Conservation (phyloP, 2,113 vertebrate genomes). For the Gopherus evgoodei region DNA sequence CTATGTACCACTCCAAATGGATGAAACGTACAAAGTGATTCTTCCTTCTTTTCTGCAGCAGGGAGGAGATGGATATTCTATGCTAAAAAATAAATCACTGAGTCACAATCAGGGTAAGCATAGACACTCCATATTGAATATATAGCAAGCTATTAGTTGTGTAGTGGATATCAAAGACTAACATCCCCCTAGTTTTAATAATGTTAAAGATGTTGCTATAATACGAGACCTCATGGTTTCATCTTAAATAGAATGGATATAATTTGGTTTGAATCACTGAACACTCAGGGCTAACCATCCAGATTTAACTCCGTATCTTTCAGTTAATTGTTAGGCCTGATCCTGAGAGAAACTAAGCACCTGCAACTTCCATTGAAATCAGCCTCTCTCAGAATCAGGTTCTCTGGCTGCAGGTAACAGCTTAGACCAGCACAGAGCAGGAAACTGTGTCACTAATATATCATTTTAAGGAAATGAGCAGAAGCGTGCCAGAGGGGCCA, state of each 20-base stretch:
- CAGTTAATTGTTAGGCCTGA: background rate
- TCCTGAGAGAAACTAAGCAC: background rate
- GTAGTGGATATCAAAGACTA: background rate
- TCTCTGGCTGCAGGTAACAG: background rate
- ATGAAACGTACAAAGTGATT: conserved; percentile 82
- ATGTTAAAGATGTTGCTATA: background rate
- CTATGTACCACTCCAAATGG: conserved; percentile 81
- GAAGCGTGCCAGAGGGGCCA: accelerated
- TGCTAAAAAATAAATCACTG: conserved; percentile 84
- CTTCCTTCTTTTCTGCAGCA: conserved; percentile 84
- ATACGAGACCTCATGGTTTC: background rate
- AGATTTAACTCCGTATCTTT: background rate
- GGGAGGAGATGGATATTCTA: conserved; percentile 89
- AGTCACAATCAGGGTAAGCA: conserved; percentile 90
- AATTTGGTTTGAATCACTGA: background rate
- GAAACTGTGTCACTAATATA: background rate
- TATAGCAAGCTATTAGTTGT: background rate
- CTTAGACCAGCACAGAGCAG: background rate
- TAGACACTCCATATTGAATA: background rate
- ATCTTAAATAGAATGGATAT: background rate
- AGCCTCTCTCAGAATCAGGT: background rate
- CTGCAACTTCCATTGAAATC: background rate
- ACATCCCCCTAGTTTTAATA: background rate
- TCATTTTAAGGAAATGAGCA: accelerated
- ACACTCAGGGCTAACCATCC: background rate